Conservation (phyloP, 2,888 invertebrate species). For the Strigamia maritima region DNA sequence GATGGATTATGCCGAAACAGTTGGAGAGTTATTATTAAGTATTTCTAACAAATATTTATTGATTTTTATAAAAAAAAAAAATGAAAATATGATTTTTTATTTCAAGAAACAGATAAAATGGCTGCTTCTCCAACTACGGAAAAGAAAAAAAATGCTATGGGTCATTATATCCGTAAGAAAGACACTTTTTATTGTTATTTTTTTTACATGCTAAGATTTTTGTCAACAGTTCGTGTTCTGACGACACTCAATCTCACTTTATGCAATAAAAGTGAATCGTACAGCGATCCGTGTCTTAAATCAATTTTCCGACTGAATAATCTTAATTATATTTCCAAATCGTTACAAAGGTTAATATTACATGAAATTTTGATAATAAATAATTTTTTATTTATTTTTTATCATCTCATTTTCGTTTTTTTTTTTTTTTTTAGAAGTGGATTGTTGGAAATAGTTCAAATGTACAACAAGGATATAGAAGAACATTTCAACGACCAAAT, state of each 20-base stretch:
- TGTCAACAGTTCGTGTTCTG: conserved; percentile 71
- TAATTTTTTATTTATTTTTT: conserved; percentile 36
- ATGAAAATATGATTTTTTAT: conserved; percentile 35
- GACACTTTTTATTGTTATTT: conserved; percentile 34
- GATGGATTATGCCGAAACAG: conserved; percentile 68
- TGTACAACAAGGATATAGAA: conserved; percentile 76
- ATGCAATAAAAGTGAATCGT: conserved; percentile 86
- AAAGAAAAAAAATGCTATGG: background rate
- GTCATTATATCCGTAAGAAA: background rate
- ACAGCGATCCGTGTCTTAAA: conserved; percentile 78
- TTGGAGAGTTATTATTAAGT: conserved; percentile 48
- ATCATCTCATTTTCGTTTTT: background rate
- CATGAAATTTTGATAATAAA: background rate
- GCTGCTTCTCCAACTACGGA: background rate
- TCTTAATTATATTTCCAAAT: conserved; percentile 89
- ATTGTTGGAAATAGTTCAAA: conserved; percentile 70
- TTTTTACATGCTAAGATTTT: background rate
- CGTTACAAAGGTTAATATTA: conserved; percentile 66
- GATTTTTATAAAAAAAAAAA: conserved; percentile 15
- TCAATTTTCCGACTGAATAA: conserved; percentile 81
- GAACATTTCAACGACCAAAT: conserved; percentile 82
- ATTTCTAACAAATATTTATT: background rate
- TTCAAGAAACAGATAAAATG: background rate
- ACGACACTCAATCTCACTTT: conserved; percentile 86
- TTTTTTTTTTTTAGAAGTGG: conserved; percentile 55